Conservation (phyloP, 2,888 invertebrate species). For the Rutpela maculata region DNA sequence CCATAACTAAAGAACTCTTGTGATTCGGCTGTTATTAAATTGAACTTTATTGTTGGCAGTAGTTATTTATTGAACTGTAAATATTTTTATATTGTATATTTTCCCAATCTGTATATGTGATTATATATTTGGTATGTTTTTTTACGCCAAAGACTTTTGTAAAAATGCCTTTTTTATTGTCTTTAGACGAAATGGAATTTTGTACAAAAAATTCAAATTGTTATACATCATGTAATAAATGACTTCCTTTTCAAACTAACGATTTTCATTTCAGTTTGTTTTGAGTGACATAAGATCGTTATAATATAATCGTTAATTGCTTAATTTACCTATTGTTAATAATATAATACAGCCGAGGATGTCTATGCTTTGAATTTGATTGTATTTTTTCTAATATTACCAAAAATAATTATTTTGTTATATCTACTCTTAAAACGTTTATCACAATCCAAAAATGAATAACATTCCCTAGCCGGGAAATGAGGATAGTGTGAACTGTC, state of each 20-base stretch:
- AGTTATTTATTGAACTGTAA: constrained; percentile 53
- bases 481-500: too few relatives aligned
- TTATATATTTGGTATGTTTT: constrained; percentile 43
- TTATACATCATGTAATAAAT: constrained; percentile 33
- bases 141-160: constrained; percentile 53
- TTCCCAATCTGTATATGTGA: constrained; percentile 40
- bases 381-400: too few relatives aligned
- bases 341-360: too few relatives aligned
- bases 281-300: background rate
- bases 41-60: constrained; percentile 39
- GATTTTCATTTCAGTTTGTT: background rate
- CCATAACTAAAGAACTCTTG: constrained; percentile 40
- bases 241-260: constrained; percentile 14
- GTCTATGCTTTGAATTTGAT: too few relatives aligned
- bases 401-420: too few relatives aligned
- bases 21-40: constrained; percentile 44
- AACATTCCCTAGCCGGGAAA: too few relatives aligned
- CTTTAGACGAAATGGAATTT: constrained; percentile 27
- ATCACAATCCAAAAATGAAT: too few relatives aligned
- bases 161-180: constrained; percentile 46
- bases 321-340: too few relatives aligned
- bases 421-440: too few relatives aligned
- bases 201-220: constrained; percentile 30
- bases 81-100: constrained; percentile 53
- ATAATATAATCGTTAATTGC: too few relatives aligned